Conservation (phyloP, 2,797 vertebrate genomes). For the Ctenopoma kingsleyae region DNA sequence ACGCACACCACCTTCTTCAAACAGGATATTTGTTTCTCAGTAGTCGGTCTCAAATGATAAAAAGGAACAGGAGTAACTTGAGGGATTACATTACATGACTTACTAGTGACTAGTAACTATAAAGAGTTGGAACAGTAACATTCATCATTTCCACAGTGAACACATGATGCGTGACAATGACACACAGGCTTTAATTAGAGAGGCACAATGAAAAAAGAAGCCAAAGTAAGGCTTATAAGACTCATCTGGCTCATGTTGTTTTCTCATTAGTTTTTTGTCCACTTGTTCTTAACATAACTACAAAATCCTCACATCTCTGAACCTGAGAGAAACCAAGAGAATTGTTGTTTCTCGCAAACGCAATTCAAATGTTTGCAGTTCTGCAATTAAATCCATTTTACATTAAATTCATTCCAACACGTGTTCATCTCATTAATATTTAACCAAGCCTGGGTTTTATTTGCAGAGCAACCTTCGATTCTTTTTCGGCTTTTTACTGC, state of each 20-base stretch:
- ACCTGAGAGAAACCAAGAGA: not conserved
- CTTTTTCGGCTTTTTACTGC: slow-evolving; percentile 48
- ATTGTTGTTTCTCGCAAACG: too few species aligned
- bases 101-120: not conserved
- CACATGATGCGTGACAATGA: slow-evolving; percentile 31
- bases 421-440: slow-evolving; percentile 32
- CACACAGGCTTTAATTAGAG: slow-evolving; percentile 24
- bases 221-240: not conserved
- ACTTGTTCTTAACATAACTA: not conserved
- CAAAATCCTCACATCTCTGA: not conserved
- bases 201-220: slow-evolving; percentile 11
- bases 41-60: not conserved
- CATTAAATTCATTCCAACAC: not conserved
- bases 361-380: too few species aligned
- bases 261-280: too few species aligned
- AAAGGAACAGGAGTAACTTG: not conserved
- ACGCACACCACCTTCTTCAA: not conserved
- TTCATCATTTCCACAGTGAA: slow-evolving; percentile 35
- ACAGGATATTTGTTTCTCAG: slow-evolving; percentile 42
- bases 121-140: not conserved
- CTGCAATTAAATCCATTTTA: too few species aligned
- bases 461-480: slow-evolving; percentile 34
- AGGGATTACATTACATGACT: not conserved
- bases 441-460: slow-evolving; percentile 6
- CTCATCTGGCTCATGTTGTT: not conserved